Base-by-base conservation (phyloP, 2,888 invertebrate species). In the Octonoba sinensis region DNA sequence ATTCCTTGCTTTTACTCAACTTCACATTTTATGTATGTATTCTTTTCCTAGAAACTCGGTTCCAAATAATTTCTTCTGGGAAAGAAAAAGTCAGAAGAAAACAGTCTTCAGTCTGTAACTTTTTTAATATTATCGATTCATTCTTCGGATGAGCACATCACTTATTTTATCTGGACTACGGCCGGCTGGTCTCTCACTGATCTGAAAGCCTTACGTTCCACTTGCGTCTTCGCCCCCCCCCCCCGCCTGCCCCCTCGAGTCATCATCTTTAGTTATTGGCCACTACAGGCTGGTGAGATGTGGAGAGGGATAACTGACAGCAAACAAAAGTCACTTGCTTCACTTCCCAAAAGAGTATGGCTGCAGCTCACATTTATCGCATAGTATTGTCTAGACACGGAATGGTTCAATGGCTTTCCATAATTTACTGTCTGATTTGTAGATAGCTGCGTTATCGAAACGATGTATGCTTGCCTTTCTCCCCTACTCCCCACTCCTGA, bases 191-290 rank as follows among this genome's bases (percentile, higher is more conserved):
- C 64, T 56, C 56, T 27, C 66, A 57, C 74, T 65, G 66, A 74
- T 66, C 70, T 57, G 47, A 57, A 13, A 57, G 18, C 66, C 54
- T 46, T 51, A 49, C 65, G 36, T 59, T 51, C 75, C 59, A 75
- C 75, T 75, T 67, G 67, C 67, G 62, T 62, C 76, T 62, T 69
- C 60, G 54, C 64, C 51, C 18, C 27, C 60, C 44, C 16, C 65
- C 47, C n/a, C 49, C 47, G 51, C 18, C 49, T n/a, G 18, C 3
- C 13, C 16, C 62, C 56, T 69, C 44, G 69, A 76, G 76, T 76
- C 76, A 76, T 76, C 76, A 76, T 76, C 76, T 76, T 69, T 70
- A 76, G 76, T 76, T 76, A 76, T 76, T 76, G 76, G 76, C 69
- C 76, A 69, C 76, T 76, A 69, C 76, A 76, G 76, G 56, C 76